phyloP scores from a whole-genome alignment of 2,113 vertebrate species.

The Grantiella picta region DNA sequence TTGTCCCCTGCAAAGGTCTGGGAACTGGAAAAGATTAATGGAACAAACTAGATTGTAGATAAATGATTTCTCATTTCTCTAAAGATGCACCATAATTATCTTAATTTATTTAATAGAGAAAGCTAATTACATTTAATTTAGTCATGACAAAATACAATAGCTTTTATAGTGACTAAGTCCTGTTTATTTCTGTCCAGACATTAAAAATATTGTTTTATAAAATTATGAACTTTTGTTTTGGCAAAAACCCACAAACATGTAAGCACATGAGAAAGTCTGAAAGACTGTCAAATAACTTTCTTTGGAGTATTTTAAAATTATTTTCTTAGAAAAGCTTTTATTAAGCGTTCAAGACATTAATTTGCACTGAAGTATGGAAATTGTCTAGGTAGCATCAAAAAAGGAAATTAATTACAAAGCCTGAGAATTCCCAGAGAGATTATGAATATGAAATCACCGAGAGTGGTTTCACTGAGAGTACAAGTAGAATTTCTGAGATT shows the following conservation, averaged over 20 bases:
- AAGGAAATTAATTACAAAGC: background rate
- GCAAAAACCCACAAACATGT: background rate
- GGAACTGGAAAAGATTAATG: background rate
- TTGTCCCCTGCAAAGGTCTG: background rate
- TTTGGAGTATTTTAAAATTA: background rate
- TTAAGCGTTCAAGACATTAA: background rate
- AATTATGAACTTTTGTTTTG: background rate
- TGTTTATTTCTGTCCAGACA: background rate
- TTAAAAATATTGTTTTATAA: background rate
- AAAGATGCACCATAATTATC: background rate
- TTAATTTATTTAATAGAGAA: background rate
- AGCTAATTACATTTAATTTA: background rate
- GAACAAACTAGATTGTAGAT: background rate
- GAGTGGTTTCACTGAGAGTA: too few species aligned
- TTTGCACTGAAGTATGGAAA: background rate
- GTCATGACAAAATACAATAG: background rate
- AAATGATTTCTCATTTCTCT: background rate
- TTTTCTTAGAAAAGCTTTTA: background rate
- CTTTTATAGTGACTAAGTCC: background rate
- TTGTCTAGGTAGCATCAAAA: background rate
- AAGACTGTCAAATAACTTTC: background rate
- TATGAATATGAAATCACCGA: background rate
- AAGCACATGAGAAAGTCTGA: background rate
- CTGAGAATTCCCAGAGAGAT: background rate
- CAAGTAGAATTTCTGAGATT: background rate